Conservation (phyloP, 2,888 invertebrate species). For the Girardia tigrina region DNA sequence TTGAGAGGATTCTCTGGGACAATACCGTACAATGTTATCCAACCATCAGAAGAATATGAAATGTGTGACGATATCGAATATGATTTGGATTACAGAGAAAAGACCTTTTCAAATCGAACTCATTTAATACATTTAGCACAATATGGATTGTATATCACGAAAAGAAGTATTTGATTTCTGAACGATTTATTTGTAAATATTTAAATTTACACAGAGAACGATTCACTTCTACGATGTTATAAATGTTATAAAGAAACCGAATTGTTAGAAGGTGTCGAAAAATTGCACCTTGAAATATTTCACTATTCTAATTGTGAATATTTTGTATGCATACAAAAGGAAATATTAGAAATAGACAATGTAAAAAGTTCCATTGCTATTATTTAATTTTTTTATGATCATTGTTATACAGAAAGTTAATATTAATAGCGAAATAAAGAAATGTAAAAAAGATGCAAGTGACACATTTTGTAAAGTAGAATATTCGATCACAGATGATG, state of each 20-base stretch:
- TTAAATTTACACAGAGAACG: too few species aligned
- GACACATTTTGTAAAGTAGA: neutral
- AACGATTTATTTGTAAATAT: too few species aligned
- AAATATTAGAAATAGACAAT: too few species aligned
- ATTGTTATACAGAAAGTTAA: too few species aligned
- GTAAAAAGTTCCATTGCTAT: too few species aligned
- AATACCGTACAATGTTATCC: neutral
- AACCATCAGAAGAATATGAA: neutral
- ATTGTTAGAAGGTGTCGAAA: neutral
- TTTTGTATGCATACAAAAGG: too few species aligned
- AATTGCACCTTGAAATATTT: neutral
- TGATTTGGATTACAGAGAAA: neutral
- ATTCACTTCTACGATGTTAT: neutral
- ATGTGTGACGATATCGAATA: neutral
- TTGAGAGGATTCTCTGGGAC: neutral
- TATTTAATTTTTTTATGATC: too few species aligned
- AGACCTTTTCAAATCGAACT: neutral
- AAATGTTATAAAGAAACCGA: neutral
- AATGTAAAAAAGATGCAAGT: too few species aligned
- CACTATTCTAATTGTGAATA: neutral
- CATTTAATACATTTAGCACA: neutral
- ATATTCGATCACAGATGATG: neutral
- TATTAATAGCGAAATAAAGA: too few species aligned
- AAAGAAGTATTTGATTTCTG: neutral
- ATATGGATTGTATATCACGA: neutral